These are phyloP conservation scores for Junonia oenone DNA, from an alignment of 2,888 invertebrate species.

Conservation along the genomic window DNA sequence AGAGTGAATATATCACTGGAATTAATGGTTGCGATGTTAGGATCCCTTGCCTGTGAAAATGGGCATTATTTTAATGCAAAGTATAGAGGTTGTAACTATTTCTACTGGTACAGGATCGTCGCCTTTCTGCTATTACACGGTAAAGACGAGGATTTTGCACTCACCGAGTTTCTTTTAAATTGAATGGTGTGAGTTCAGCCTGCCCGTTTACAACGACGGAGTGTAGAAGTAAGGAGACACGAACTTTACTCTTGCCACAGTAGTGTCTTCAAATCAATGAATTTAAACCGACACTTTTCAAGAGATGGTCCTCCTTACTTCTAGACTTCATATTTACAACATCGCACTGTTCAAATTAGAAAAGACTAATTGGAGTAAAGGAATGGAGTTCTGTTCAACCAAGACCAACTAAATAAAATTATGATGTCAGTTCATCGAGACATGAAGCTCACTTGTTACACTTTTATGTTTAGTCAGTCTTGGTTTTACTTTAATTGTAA, in stretches of 20 bases:
- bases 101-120: slow-evolving; percentile 71
- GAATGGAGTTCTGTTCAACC: slow-evolving; percentile 79
- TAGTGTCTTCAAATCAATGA: too few species aligned
- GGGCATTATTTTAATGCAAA: slow-evolving; percentile 95
- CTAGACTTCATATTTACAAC: too few species aligned
- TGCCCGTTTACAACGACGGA: slow-evolving; percentile 61
- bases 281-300: too few species aligned
- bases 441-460: slow-evolving; percentile 51
- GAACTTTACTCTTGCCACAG: too few species aligned
- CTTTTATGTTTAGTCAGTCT: slow-evolving; percentile 78
- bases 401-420: slow-evolving; percentile 77
- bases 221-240: slow-evolving; percentile 79
- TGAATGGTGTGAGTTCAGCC: slow-evolving; percentile 76
- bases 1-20: slow-evolving; percentile 72
- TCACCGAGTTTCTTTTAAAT: slow-evolving; percentile 76
- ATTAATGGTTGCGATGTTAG: slow-evolving; percentile 72
- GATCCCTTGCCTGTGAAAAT: slow-evolving; percentile 85
- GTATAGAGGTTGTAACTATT: slow-evolving; percentile 91
- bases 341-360: slow-evolving; percentile 78
- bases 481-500: slow-evolving; percentile 63
- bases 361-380: slow-evolving; percentile 76
- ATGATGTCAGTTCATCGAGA: slow-evolving; percentile 50
- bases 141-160: slow-evolving; percentile 66
- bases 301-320: too few species aligned
- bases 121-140: slow-evolving; percentile 46